These are phyloP conservation scores for Leptinotarsa peninsularis DNA, from an alignment of 2,888 invertebrate species.

Conservation along the genomic window DNA sequence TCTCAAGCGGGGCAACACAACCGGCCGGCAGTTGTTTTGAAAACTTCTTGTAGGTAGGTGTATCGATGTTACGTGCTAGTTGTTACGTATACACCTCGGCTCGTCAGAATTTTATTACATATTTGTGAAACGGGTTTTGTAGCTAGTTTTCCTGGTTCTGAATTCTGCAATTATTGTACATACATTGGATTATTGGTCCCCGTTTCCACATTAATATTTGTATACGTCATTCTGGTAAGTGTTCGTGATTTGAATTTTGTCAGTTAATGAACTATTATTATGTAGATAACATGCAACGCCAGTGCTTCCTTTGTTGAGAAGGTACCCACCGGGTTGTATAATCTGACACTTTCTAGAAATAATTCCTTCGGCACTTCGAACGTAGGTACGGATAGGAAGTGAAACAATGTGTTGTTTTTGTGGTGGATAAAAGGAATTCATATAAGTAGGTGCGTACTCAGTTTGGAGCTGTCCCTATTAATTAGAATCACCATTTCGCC, in stretches of 20 bases:
- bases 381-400: neutral
- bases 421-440: too few species aligned
- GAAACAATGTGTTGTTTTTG: neutral
- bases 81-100: neutral
- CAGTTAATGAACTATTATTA: slow-evolving; percentile 5
- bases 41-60: slow-evolving; percentile 1
- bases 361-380: too few species aligned
- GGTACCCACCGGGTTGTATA: neutral
- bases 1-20: neutral
- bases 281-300: neutral
- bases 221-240: neutral
- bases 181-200: neutral
- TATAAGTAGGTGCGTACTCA: too few species aligned
- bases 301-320: neutral
- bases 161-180: neutral
- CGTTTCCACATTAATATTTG: neutral
- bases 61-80: neutral
- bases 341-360: neutral
- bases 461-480: too few species aligned
- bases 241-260: neutral
- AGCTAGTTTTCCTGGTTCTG: neutral
- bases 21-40: slow-evolving; percentile 1
- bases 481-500: too few species aligned
- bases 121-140: neutral
- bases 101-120: neutral